Conservation (phyloP, 1,140 invertebrate species). For the Luehdorfia chinensis region DNA sequence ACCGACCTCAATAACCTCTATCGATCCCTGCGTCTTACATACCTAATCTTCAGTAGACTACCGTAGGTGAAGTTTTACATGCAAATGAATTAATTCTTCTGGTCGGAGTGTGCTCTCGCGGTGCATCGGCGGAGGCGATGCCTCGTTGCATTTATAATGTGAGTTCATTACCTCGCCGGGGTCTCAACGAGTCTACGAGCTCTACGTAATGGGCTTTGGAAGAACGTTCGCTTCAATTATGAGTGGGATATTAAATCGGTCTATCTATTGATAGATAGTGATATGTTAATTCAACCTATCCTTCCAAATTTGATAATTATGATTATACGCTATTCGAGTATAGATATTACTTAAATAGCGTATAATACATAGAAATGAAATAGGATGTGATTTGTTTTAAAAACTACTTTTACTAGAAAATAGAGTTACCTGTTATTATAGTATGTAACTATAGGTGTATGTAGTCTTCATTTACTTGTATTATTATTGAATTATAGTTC, state of each 20-base stretch:
- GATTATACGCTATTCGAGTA: too few species aligned
- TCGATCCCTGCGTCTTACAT: conserved; percentile 37
- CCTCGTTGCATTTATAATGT: conserved; percentile 75
- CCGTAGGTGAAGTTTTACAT: conserved; percentile 65
- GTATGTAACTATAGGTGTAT: too few species aligned
- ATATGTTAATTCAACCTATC: not conserved
- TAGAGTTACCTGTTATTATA: too few species aligned
- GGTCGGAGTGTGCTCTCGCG: conserved; percentile 44
- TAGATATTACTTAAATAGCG: too few species aligned
- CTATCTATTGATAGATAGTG: conserved; percentile 35
- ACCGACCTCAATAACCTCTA: conserved; percentile 18
- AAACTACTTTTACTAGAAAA: too few species aligned
- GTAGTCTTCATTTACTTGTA: too few species aligned
- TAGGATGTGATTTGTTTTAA: too few species aligned
- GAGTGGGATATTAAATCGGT: conserved; percentile 61
- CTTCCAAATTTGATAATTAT: too few species aligned
- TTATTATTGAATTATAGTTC: too few species aligned
- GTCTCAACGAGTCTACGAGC: conserved; percentile 45
- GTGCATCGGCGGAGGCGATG: conserved; percentile 53
- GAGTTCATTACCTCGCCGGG: conserved; percentile 66
- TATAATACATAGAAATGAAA: too few species aligned
- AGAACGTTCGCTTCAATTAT: conserved; percentile 71
- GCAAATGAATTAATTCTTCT: conserved; percentile 76
- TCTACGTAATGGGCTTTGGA: conserved; percentile 63
- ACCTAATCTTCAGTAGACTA: conserved; percentile 52